Conservation (phyloP, 2,797 vertebrate species). For the Mus caroli region DNA sequence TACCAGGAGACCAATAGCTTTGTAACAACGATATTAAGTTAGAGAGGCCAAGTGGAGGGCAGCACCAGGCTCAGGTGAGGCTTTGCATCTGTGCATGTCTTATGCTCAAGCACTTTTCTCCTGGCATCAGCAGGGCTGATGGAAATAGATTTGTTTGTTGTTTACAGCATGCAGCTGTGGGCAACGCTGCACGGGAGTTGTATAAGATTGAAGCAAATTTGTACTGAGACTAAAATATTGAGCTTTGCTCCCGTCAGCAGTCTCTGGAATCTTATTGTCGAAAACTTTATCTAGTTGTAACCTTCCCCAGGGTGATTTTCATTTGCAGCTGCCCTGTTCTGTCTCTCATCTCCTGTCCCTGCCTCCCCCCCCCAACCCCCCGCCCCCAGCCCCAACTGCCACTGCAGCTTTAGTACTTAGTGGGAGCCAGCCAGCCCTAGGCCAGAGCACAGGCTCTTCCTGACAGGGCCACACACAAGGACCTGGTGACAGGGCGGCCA, state of each 20-base stretch:
- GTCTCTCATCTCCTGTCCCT: slow-evolving; percentile 87
- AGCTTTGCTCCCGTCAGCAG: slow-evolving; percentile 91
- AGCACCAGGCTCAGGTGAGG: slow-evolving; percentile 97
- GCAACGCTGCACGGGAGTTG: slow-evolving; percentile 93
- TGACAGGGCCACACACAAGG: slow-evolving; percentile 68
- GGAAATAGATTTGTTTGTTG: slow-evolving; percentile 93
- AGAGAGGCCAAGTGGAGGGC: slow-evolving; percentile 93
- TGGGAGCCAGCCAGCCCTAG: slow-evolving; percentile 76
- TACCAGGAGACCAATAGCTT: slow-evolving; percentile 94
- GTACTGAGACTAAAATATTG: slow-evolving; percentile 93
- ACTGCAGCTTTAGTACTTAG: slow-evolving; percentile 63
- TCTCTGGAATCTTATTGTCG: slow-evolving; percentile 93
- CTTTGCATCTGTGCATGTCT: slow-evolving; percentile 94
- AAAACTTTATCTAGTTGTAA: slow-evolving; percentile 94
- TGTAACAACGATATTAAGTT: slow-evolving; percentile 93
- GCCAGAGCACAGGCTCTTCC: slow-evolving; percentile 32
- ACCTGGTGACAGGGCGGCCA: slow-evolving; percentile 60
- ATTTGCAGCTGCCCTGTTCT: slow-evolving; percentile 91
- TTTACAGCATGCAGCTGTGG: slow-evolving; percentile 97
- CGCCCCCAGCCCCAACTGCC: slow-evolving; percentile 64
- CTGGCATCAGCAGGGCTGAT: slow-evolving; percentile 92
- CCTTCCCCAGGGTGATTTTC: slow-evolving; percentile 91
- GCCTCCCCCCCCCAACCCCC: not conserved
- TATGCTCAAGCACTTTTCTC: slow-evolving; percentile 92
- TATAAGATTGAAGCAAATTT: slow-evolving; percentile 94